Base-by-base conservation (phyloP, 2,113 vertebrate genomes). In the Spermophilus dauricus region DNA sequence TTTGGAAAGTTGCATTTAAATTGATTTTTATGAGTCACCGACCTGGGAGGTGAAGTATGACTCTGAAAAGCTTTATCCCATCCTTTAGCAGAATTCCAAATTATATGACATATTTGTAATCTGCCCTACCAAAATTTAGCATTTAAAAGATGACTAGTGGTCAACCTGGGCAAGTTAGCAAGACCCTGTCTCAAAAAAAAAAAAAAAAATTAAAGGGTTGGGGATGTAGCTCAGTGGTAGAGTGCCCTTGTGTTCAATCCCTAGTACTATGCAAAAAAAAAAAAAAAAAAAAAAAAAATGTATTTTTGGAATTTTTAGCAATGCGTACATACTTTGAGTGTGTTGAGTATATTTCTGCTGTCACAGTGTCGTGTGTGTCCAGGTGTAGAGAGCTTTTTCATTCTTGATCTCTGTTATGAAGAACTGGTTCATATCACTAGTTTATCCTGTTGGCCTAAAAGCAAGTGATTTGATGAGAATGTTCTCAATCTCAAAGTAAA, bases 281-380 rank as follows among this genome's bases (percentile, higher is more conserved):
- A 20, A 58, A 22, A 58, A 58, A 58, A 24, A 20, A 58, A 51
- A 51, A 51, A 51, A 13, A 51, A 51, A 51, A 58, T 58, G 18
- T 34, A 5, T 81, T 72, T 76, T 42, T 48, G 24, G 67, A 28
- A 8, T 13, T 34, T 20, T 39, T 34, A 5, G 72, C 53, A 83
- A 45, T 0, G 34, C 11, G 0, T 20, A 1, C 10, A 0, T 20
- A 1, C 32, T 65, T 3, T 13, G 7, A 39, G 28, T 1, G 9
- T 58, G 34, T 51, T 4, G 77, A 32, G 18, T 39, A 22, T 20
- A n/a, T 69, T 53, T 80, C 8, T 73, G 28, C 14, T 51, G 30
- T 67, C 63, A 2, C 5, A 2, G 4, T 73, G 1, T 69, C 30
- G 56, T 61, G 63, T 6, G 13, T 8, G 4, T 17, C 10, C 63